A percentile compares a stretch with the other conserved stretches of the same genome.
These are phyloP conservation scores for Drosophila kikkawai DNA, from an alignment of 1,140 invertebrate genomes.

Conservation along the genomic window DNA sequence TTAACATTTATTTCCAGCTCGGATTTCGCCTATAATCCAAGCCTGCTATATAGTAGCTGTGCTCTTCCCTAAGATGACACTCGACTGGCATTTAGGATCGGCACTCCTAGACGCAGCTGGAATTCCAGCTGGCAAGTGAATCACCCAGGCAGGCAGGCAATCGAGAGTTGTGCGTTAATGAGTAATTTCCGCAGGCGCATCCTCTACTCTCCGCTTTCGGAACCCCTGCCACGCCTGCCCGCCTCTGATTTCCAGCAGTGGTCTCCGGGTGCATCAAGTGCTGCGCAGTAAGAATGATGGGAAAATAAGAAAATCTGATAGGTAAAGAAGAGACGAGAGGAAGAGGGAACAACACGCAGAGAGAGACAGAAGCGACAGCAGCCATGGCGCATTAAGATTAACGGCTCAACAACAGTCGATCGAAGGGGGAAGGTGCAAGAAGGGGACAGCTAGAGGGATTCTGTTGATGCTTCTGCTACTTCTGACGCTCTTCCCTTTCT, in stretches of 20 bases:
- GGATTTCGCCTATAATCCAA: conserved; percentile 1
- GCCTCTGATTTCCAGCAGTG: conserved; percentile 5
- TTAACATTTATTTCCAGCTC: conserved; percentile 3
- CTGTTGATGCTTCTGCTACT: conserved; percentile 15
- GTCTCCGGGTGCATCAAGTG: conserved; percentile 66
- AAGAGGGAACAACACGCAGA: conserved; percentile 14
- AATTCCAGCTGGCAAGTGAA: conserved; percentile 58
- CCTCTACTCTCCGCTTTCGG: conserved; percentile 38
- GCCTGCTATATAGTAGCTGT: not conserved
- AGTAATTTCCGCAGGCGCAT: conserved; percentile 80
- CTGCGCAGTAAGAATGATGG: conserved; percentile 75
- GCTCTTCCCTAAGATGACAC: conserved; percentile 40
- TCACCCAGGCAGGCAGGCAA: conserved; percentile 12
- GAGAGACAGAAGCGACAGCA: conserved; percentile 77
- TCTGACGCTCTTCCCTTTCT: conserved; percentile 34
- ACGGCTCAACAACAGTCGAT: conserved; percentile 61
- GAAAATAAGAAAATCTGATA: conserved; percentile 78
- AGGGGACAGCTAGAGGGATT: conserved; percentile 18
- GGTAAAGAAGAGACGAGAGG: conserved; percentile 28
- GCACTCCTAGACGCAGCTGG: conserved; percentile 51
- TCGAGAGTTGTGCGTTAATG: conserved; percentile 63
- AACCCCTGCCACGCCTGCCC: conserved; percentile 29
- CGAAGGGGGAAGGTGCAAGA: conserved; percentile 36
- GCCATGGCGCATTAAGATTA: conserved; percentile 81
- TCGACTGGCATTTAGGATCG: conserved; percentile 55